Percentiles rank a stretch among this genome's conserved stretches.
Conservation (phyloP, 2,113 vertebrate genomes). For the Potamarius usumacintae region DNA sequence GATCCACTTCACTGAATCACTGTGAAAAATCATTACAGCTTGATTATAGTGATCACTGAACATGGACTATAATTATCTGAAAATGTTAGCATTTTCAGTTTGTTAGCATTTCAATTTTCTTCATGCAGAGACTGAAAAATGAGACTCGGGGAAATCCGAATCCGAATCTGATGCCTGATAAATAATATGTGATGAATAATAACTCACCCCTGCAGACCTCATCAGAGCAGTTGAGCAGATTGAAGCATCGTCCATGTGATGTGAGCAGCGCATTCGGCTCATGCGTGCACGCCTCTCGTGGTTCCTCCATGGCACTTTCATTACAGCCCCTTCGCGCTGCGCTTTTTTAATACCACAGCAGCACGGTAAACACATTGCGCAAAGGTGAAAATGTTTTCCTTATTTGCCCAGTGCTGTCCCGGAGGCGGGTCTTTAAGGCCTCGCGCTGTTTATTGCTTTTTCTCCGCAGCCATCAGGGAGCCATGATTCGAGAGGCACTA, state of each 20-base stretch:
- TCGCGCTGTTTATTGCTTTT: conserved; percentile 43
- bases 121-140: not conserved
- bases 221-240: conserved; percentile 28
- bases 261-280: conserved; percentile 11
- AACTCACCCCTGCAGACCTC: conserved; percentile 31
- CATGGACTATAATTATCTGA: not conserved
- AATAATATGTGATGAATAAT: conserved; percentile 40
- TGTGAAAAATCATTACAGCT: not conserved
- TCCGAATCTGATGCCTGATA: conserved; percentile 6
- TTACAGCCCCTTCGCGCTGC: conserved; percentile 14
- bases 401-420: conserved; percentile 25
- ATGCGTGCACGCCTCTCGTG: not conserved
- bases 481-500: conserved; percentile 40
- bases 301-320: conserved; percentile 41
- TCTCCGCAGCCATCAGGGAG: conserved; percentile 41
- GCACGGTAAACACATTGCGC: conserved; percentile 32
- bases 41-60: not conserved
- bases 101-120: conserved; percentile 2
- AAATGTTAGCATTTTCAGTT: conserved; percentile 6
- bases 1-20: not conserved
- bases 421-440: conserved; percentile 27
- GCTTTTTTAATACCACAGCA: conserved; percentile 37
- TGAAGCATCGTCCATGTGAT: conserved; percentile 32
- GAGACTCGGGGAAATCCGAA: conserved; percentile 3
- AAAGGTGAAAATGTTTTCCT: conserved; percentile 42